These are phyloP conservation scores for Dipodomys ordii DNA, from an alignment of 2,113 vertebrate genomes.

Conservation along the genomic window DNA sequence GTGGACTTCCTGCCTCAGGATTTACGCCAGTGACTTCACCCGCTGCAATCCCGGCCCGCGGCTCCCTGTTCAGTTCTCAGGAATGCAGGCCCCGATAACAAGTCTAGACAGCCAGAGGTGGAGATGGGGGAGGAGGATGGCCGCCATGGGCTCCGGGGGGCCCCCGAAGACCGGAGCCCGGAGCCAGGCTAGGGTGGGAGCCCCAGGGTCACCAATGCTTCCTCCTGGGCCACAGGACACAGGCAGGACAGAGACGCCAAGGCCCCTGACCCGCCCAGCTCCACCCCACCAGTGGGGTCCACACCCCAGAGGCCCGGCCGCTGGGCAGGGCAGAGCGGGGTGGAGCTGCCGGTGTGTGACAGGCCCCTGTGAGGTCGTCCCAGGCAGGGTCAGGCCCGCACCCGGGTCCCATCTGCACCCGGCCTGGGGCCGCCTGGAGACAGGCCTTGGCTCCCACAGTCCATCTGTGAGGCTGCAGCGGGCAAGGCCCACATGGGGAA, in stretches of 20 bases:
- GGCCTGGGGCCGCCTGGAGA: rapidly evolving
- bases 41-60: constrained; percentile 78
- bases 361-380: too few species aligned
- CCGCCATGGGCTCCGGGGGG: neutral
- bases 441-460: rapidly evolving
- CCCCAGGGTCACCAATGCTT: neutral
- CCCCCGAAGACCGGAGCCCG: neutral
- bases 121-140: constrained; percentile 58
- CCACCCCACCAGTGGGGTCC: too few species aligned
- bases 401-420: too few species aligned
- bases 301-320: neutral
- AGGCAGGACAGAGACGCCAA: neutral
- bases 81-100: constrained; percentile 81
- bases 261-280: too few species aligned
- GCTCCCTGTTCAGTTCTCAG: constrained; percentile 74
- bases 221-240: rapidly evolving
- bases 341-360: neutral
- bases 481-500: too few species aligned
- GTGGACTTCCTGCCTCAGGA: constrained; percentile 77
- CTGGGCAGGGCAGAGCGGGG: neutral
- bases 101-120: constrained; percentile 80
- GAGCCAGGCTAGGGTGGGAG: neutral
- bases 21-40: constrained; percentile 79
- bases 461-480: rapidly evolving
- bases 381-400: too few species aligned